Conservation (phyloP, 2,113 vertebrate genomes). For the Chamaetylas fuelleborni region DNA sequence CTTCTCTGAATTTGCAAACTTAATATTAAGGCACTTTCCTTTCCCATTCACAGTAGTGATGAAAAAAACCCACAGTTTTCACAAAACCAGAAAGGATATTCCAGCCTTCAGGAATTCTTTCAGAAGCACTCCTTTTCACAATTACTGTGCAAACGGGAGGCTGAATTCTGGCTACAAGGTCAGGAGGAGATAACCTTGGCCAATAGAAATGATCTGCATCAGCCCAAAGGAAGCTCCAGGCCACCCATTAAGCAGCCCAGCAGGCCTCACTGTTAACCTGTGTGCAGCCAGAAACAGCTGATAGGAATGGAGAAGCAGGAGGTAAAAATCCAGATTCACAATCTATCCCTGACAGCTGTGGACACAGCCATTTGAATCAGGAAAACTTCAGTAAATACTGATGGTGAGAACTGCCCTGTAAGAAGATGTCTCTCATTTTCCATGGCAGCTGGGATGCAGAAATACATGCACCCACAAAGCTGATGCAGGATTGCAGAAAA, state of each 20-base stretch:
- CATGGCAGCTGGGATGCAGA: not conserved
- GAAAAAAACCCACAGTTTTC: not conserved
- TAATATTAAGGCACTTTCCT: not conserved
- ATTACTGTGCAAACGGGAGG: accelerated
- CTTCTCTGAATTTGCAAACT: not conserved
- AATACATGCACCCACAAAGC: not conserved
- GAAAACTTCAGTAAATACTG: not conserved
- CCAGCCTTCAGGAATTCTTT: not conserved
- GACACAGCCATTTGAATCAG: not conserved
- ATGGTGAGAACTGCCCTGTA: not conserved
- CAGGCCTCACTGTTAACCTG: not conserved
- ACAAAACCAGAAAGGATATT: not conserved
- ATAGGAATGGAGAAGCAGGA: not conserved
- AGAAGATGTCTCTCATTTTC: not conserved
- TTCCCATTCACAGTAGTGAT: accelerated
- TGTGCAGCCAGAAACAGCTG: not conserved
- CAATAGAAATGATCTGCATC: conserved; percentile 19
- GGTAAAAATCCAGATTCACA: conserved; percentile 1
- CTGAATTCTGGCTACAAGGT: conserved; percentile 16
- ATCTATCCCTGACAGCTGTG: not conserved
- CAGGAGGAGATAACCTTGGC: conserved; percentile 41
- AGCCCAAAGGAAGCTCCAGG: not conserved
- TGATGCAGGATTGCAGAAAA: not conserved
- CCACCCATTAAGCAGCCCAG: conserved; percentile 9
- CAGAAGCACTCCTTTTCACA: not conserved